Evolutionary conservation across 2,113 vertebrate genomes (phyloP), one percentile per base, ranked within the genome.

Genomic region (Eonycteris spelaea): DNA sequence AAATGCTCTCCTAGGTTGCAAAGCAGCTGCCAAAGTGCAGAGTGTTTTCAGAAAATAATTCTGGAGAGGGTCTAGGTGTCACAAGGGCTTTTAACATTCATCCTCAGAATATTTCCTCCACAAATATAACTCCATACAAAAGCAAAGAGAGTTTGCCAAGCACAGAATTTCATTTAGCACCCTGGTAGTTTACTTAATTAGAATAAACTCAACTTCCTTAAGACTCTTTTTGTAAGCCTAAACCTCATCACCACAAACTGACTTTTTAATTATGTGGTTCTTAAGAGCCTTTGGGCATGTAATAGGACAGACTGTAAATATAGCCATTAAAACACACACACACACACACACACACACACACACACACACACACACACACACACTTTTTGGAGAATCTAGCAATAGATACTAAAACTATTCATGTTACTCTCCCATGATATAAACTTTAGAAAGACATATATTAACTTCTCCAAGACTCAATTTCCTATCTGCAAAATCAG

Each of bases 1-100:
- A 98, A 98, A 97, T 95, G 16, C 22, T 97, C 86, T 98, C 94
- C 95, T 93, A 91, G 82, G 70, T 88, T 96, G 74, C 80, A 93
- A 97, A 95, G 92, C 22, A 95, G 75, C 95, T 98, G 95, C 94
- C 89, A 97, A 95, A 96, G 5, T 77, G 12, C 10, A 86, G 70
- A 91, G 68, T 67, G 35, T 88, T 92, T 98, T 95, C 45, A 97
- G 94, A 97, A 98, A 97, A 95, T 95, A 95, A 93, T 91, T 95
- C 96, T 53, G 59, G 26, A 48, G 26, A 83, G 74, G 74, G 92
- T 95, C 19, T 93, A 53, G 93, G 45, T 85, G 92, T 67, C 73
- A 90, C 63, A 53, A 83, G 57, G 12, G 51, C 40, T 97, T 97
- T 97, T 92, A 95, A 86, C 57, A 45, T 80, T 93, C 91, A 94